Evolutionary conservation across 2,888 invertebrate species (phyloP).

Genomic region (Sinohyriopsis cumingii): DNA sequence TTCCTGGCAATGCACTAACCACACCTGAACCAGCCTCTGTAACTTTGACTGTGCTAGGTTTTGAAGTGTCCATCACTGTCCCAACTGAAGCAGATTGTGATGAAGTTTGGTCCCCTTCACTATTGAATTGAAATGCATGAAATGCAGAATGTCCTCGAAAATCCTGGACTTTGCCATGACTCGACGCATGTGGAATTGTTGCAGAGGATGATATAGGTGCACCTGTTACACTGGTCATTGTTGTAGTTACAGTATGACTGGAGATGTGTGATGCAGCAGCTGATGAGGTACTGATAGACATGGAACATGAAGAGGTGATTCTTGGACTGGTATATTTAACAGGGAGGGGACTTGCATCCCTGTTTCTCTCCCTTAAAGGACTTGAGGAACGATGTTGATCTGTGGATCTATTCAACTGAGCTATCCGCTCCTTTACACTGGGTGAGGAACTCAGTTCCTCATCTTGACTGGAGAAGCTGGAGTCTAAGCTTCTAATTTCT

Average conservation of each 20-base stretch:
- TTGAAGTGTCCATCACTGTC: slow-evolving; percentile 2
- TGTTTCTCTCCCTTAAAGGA: slow-evolving; percentile 13
- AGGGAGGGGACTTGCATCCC: slow-evolving; percentile 18
- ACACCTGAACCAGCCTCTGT: slow-evolving; percentile 1
- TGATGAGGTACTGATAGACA: slow-evolving; percentile 6
- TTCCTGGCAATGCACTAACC: background rate
- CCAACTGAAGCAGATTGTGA: no score
- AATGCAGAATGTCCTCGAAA: no score
- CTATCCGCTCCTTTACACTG: slow-evolving; percentile 51
- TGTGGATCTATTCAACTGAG: slow-evolving; percentile 37
- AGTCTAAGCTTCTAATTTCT: background rate
- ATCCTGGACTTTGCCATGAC: no score
- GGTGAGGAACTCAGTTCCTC: slow-evolving; percentile 28
- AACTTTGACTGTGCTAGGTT: background rate
- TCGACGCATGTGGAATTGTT: no score
- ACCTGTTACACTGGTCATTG: slow-evolving; percentile 8
- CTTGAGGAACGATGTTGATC: slow-evolving; percentile 10
- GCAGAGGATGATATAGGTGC: background rate
- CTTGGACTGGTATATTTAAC: slow-evolving; percentile 26
- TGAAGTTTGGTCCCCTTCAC: no score
- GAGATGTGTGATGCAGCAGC: slow-evolving; percentile 4
- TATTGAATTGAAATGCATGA: no score
- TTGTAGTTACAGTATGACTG: background rate
- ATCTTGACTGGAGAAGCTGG: slow-evolving; percentile 8
- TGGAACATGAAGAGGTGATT: slow-evolving; percentile 22